Evolutionary conservation across 2,797 vertebrate genomes (phyloP).

Genomic region (Pristis pectinata): DNA sequence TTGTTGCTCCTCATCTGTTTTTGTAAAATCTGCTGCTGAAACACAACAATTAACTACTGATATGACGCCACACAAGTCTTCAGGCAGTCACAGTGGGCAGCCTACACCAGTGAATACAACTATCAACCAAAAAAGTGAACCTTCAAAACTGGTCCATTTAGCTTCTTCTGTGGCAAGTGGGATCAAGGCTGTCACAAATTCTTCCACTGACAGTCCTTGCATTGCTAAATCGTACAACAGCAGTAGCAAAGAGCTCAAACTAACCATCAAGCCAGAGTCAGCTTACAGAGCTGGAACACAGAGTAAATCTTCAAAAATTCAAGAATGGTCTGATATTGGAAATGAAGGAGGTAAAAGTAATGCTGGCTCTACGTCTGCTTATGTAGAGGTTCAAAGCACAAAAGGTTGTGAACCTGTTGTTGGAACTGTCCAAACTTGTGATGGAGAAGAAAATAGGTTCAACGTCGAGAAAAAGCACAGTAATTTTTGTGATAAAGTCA

Average conservation of each 20-base stretch:
- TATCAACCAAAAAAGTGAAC: conserved; percentile 23
- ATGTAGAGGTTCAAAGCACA: conserved; percentile 3
- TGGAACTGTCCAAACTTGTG: not conserved
- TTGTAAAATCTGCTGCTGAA: conserved; percentile 50
- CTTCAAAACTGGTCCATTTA: not conserved
- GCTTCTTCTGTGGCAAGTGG: not conserved
- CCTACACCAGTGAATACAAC: conserved; percentile 3
- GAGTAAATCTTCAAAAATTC: conserved; percentile 32
- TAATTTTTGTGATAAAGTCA: conserved; percentile 32
- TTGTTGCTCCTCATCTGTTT: conserved; percentile 79
- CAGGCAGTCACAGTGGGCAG: not conserved
- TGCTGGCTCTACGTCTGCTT: not conserved
- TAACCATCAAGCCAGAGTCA: conserved; percentile 29
- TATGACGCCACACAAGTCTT: conserved; percentile 11
- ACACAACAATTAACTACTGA: not conserved
- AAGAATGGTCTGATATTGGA: not conserved
- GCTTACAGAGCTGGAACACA: conserved; percentile 11
- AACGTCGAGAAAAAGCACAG: not conserved
- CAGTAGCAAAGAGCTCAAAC: conserved; percentile 17
- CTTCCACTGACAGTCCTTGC: not conserved
- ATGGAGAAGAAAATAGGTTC: conserved; percentile 2
- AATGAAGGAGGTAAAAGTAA: not conserved
- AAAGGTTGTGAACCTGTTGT: conserved; percentile 30
- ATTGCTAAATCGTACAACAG: not conserved
- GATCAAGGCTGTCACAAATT: not conserved